A percentile compares a stretch with the other conserved stretches of the same genome.
Evolutionary conservation across 1,140 invertebrate genomes (phyloP).

Genomic region (Brachionus koreanus): DNA sequence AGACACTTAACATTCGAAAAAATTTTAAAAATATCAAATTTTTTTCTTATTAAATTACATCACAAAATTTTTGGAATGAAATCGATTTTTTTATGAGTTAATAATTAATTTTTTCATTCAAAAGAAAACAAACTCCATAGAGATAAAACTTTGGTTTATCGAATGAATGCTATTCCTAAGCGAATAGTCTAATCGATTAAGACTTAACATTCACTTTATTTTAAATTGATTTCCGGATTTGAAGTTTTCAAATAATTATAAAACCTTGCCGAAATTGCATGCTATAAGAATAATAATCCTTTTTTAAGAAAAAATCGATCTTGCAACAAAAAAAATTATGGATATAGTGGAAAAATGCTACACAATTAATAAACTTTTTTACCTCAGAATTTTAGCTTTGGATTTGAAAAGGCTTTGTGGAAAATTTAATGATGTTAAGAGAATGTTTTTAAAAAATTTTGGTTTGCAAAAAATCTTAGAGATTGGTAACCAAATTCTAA

Average conservation of each 20-base stretch:
- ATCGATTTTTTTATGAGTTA: background rate
- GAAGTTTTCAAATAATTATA: constrained; percentile 1
- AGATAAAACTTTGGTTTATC: background rate
- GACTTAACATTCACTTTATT: background rate
- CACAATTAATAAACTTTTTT: background rate
- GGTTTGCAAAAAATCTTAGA: background rate
- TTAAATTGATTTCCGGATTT: constrained; percentile 1
- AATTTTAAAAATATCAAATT: too few relatives aligned
- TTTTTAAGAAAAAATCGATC: background rate
- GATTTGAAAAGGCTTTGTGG: background rate
- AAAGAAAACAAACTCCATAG: background rate
- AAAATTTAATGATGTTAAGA: background rate
- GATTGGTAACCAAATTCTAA: background rate
- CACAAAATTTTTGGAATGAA: background rate
- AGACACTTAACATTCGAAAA: too few relatives aligned
- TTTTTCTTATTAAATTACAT: too few relatives aligned
- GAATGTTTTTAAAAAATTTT: background rate
- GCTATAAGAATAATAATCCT: background rate
- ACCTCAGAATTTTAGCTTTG: background rate
- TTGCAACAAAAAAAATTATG: background rate
- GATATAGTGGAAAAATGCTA: background rate
- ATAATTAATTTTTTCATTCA: background rate
- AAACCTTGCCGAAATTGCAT: background rate
- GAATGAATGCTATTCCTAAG: background rate
- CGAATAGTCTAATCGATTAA: background rate